Evolutionary conservation across 2,888 invertebrate genomes (phyloP), one percentile per base, ranked within the genome.

Genomic region (Megastigmus dorsalis): DNA sequence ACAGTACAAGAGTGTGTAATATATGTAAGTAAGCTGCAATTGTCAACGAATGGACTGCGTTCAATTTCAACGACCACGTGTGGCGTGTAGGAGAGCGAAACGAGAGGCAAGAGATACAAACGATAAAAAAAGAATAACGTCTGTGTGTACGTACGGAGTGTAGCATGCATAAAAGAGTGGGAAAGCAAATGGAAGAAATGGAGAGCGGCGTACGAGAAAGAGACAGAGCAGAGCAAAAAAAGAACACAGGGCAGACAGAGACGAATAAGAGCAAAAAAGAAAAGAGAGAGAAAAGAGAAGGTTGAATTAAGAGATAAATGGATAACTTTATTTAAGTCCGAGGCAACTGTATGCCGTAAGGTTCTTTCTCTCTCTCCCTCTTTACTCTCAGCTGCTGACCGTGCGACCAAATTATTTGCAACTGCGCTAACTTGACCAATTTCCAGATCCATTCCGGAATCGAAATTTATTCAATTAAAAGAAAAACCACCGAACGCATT

Each of bases 291-390:
- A 20, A 50, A 41, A 15, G 60, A 55, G 67, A 30, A 63, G 63
- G 43, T n/a, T 63, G 68, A 74, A 74, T 74, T 74, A 68, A 69
- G 68, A 68, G 68, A 74, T 63, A 68, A 74, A 74, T 43, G 63
- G 74, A 74, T 69, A 59, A 63, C 68, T 74, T 69, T 69, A 74
- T 74, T 74, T 41, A 23, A 69, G 67, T 36, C 9, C 50, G 26
- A 15, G 45, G 54, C 50, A 55, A 59, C 72, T 36, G 57, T 41
- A 50, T 7, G 33, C 23, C 18, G 28, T n/a, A n/a, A n/a, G n/a
- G n/a, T n/a, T n/a, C n/a, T n/a, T n/a, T n/a, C n/a, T n/a, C n/a
- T n/a, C n/a, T n/a, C n/a, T n/a, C n/a, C n/a, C n/a, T n/a, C n/a
- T n/a, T n/a, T n/a, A n/a, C n/a, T n/a, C n/a, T n/a, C n/a, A n/a